phyloP scores from a whole-genome alignment of 2,888 invertebrate genomes.

The Aproaerema taeniolella region DNA sequence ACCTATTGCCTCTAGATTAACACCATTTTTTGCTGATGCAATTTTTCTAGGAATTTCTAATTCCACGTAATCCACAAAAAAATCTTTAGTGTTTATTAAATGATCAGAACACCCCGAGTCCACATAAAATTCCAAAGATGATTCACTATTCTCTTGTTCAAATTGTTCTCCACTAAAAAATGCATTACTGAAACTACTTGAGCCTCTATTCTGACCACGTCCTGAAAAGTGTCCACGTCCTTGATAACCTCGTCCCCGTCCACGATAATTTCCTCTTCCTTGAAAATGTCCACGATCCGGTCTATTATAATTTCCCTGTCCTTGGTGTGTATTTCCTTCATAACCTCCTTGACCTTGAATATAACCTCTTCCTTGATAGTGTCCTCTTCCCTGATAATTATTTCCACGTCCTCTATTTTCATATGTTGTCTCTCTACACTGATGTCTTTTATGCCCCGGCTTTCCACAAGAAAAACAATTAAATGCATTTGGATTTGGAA shows the following conservation, averaged over 20 bases:
- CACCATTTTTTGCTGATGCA: conserved; percentile 7
- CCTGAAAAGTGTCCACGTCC: not conserved
- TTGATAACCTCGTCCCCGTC: not conserved
- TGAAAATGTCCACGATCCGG: not conserved
- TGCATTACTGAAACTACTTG: not conserved
- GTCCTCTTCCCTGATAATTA: not conserved
- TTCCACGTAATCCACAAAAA: conserved; percentile 4
- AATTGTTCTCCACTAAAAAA: not conserved
- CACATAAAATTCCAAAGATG: too few relatives aligned
- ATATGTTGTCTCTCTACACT: not conserved
- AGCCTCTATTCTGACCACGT: not conserved
- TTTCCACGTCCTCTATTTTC: not conserved
- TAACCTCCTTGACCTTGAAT: not conserved
- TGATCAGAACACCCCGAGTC: not conserved
- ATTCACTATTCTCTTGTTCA: too few relatives aligned
- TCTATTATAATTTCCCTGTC: not conserved
- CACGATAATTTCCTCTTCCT: not conserved
- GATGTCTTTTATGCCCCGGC: not conserved
- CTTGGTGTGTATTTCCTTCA: too few relatives aligned
- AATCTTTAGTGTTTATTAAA: not conserved
- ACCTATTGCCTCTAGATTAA: conserved; percentile 1
- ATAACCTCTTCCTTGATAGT: not conserved
- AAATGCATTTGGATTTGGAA: not conserved
- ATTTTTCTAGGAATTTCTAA: conserved; percentile 3
- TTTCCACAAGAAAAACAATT: not conserved